phyloP scores from a whole-genome alignment of 2,888 invertebrate genomes.

The Cephus sareptanus region DNA sequence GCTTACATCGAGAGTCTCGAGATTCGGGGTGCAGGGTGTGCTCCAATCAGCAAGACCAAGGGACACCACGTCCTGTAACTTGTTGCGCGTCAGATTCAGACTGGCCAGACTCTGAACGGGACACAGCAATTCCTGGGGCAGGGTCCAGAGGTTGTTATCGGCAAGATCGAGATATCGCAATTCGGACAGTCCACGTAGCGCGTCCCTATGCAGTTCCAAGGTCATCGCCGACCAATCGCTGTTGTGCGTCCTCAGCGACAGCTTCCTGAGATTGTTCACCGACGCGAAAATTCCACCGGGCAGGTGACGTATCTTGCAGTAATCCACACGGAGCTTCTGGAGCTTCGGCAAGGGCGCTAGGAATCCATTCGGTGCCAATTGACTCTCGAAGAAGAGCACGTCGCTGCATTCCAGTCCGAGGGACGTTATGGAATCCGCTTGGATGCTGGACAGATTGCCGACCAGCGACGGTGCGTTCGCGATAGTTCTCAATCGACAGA shows the following conservation, averaged over 20 bases:
- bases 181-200: constrained; percentile 76
- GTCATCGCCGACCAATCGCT: constrained; percentile 85
- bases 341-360: constrained; percentile 74
- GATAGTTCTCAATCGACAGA: constrained; percentile 79
- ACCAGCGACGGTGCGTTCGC: constrained; percentile 76
- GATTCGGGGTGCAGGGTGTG: constrained; percentile 75
- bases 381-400: constrained; percentile 79
- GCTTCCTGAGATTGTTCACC: constrained; percentile 74
- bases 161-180: constrained; percentile 77
- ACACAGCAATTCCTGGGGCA: constrained; percentile 80
- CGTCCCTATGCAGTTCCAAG: constrained; percentile 79
- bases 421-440: constrained; percentile 76
- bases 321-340: constrained; percentile 77
- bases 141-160: constrained; percentile 81
- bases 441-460: constrained; percentile 76
- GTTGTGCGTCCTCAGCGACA: constrained; percentile 80
- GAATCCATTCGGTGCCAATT: constrained; percentile 70
- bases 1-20: constrained; percentile 80
- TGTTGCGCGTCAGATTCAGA: constrained; percentile 81
- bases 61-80: constrained; percentile 81
- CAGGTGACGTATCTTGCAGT: constrained; percentile 81
- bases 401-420: constrained; percentile 80
- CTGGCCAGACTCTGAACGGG: constrained; percentile 76
- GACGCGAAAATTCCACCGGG: constrained; percentile 77
- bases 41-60: constrained; percentile 80